Evolutionary conservation across 1,140 invertebrate genomes (phyloP).

Genomic region (Penaeus vannamei): DNA sequence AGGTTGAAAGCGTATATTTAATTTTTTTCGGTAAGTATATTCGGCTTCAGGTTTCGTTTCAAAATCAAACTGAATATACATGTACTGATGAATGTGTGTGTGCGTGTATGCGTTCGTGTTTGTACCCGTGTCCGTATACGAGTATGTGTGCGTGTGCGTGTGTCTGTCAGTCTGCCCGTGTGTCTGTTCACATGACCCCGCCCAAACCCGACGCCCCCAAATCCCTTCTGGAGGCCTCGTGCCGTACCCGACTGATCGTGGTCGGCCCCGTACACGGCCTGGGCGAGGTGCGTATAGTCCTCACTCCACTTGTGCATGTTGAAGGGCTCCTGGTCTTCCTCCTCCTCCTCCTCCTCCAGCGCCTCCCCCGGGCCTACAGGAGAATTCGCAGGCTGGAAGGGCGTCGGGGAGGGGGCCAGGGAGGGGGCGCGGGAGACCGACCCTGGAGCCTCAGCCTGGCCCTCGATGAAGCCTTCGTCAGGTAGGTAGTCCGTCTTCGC

Average conservation of each 20-base stretch:
- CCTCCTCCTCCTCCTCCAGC: neutral
- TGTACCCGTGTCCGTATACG: too few relatives aligned
- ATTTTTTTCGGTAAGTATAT: too few relatives aligned
- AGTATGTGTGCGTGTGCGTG: too few relatives aligned
- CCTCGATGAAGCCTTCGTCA: slow-evolving; percentile 28
- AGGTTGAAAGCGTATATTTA: neutral
- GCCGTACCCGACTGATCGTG: slow-evolving; percentile 68
- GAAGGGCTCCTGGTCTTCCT: neutral
- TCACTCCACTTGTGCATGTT: slow-evolving; percentile 53
- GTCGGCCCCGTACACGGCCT: slow-evolving; percentile 54
- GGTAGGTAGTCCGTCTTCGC: neutral
- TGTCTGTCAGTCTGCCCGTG: too few relatives aligned
- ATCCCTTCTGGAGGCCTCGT: too few relatives aligned
- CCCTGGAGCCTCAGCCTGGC: neutral
- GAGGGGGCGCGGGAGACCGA: neutral
- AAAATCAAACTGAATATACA: too few relatives aligned
- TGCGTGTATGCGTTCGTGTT: too few relatives aligned
- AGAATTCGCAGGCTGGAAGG: neutral
- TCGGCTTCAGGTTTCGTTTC: too few relatives aligned
- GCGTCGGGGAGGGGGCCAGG: neutral
- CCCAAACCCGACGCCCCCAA: neutral
- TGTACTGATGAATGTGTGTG: too few relatives aligned
- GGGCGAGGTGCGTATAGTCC: slow-evolving; percentile 47
- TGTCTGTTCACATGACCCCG: too few relatives aligned
- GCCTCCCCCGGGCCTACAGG: neutral